These are phyloP conservation scores for Lycodopsis pacificus DNA, from an alignment of 2,797 vertebrate species.

Conservation along the genomic window DNA sequence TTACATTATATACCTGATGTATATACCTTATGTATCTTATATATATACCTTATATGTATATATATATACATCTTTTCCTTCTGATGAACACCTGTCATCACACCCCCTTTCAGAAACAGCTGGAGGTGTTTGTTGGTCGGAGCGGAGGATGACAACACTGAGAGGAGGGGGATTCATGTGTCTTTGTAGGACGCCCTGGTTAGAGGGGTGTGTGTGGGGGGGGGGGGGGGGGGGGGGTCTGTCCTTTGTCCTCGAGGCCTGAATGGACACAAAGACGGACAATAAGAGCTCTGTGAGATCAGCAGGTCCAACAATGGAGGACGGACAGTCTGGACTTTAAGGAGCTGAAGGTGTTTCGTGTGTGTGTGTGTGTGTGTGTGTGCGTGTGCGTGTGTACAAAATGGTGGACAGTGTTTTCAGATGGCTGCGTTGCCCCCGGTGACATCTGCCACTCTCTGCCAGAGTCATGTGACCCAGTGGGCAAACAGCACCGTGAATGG, in stretches of 20 bases:
- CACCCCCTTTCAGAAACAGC: slow-evolving; percentile 39
- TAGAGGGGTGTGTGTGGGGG: too few species aligned
- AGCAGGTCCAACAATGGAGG: slow-evolving; percentile 2
- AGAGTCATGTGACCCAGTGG: slow-evolving; percentile 78
- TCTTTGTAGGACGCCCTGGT: slow-evolving; percentile 33
- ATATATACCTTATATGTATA: too few species aligned
- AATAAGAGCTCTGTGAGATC: slow-evolving; percentile 63
- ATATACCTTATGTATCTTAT: too few species aligned
- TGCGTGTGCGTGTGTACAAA: slow-evolving; percentile 22
- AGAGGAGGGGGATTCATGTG: slow-evolving; percentile 45
- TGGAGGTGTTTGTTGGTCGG: slow-evolving; percentile 41
- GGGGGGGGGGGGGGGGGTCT: slow-evolving; percentile 4
- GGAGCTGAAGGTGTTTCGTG: background rate
- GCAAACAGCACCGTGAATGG: slow-evolving; percentile 77
- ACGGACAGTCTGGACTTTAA: background rate
- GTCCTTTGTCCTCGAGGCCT: slow-evolving; percentile 63
- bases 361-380: background rate
- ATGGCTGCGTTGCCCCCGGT: slow-evolving; percentile 50
- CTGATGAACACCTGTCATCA: too few species aligned
- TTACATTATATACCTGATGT: too few species aligned
- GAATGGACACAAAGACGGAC: slow-evolving; percentile 78
- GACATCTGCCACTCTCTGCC: slow-evolving; percentile 71
- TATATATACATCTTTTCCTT: too few species aligned
- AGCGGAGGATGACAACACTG: slow-evolving; percentile 22
- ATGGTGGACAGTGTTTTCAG: slow-evolving; percentile 33